A percentile compares a stretch with the other conserved stretches of the same genome.
Conservation (phyloP, 2,113 vertebrate genomes). For the Circaetus cinerascens region DNA sequence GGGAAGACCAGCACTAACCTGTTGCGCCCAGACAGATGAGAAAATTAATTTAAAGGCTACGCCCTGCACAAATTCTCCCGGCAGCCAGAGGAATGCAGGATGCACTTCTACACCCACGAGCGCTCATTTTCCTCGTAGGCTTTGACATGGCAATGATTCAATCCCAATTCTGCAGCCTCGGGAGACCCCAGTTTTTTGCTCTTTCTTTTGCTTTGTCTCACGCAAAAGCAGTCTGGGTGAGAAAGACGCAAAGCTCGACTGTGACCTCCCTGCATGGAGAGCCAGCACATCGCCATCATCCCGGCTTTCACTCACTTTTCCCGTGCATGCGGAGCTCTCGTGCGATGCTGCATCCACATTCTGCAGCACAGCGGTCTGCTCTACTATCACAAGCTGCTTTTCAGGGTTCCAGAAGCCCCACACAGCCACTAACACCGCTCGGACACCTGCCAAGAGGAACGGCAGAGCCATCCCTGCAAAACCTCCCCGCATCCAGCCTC, state of each 20-base stretch:
- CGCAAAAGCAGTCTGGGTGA: background rate
- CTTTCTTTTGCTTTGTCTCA: background rate
- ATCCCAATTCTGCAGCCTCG: background rate
- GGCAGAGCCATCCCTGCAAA: background rate
- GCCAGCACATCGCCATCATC: rapidly evolving
- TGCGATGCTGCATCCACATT: rapidly evolving
- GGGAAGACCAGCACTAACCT: background rate
- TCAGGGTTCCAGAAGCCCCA: background rate
- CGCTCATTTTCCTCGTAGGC: background rate
- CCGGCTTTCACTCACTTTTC: background rate
- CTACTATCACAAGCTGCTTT: background rate
- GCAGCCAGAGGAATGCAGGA: background rate
- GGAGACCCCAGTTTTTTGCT: background rate
- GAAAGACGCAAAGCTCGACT: background rate
- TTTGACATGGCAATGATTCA: background rate
- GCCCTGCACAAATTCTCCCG: background rate
- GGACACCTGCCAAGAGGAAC: rapidly evolving
- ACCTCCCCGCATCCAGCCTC: background rate
- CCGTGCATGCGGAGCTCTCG: rapidly evolving
- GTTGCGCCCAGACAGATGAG: too few relatives aligned
- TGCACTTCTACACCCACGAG: rapidly evolving
- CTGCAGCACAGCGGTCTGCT: background rate
- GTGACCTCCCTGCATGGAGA: rapidly evolving
- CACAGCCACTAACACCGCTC: rapidly evolving
- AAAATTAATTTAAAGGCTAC: background rate